A percentile compares a stretch with the other conserved stretches of the same genome.
Conservation (phyloP, 1,140 invertebrate genomes). For the Oedothorax gibbosus region DNA sequence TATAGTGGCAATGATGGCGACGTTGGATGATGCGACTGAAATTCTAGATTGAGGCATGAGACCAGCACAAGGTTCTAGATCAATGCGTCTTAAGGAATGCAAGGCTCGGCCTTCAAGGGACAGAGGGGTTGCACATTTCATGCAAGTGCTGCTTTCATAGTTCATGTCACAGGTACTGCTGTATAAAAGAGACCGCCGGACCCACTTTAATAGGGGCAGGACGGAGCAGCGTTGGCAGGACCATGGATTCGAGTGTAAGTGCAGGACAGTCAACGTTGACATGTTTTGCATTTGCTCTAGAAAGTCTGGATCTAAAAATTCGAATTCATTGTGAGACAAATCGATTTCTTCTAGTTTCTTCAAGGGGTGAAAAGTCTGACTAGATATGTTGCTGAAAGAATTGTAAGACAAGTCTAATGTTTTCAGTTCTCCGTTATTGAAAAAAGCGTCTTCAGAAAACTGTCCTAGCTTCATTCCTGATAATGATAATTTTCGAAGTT, state of each 20-base stretch:
- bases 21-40: constrained; percentile 61
- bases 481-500: constrained; percentile 73
- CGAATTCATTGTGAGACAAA: constrained; percentile 75
- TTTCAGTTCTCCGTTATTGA: constrained; percentile 60
- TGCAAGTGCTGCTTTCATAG: constrained; percentile 71
- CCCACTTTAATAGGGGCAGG: constrained; percentile 65
- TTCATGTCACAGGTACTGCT: constrained; percentile 67
- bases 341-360: constrained; percentile 74
- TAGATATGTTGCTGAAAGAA: constrained; percentile 72
- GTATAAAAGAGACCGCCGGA: constrained; percentile 63
- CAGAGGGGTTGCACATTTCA: constrained; percentile 62
- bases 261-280: constrained; percentile 67
- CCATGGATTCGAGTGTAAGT: constrained; percentile 76
- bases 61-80: constrained; percentile 62
- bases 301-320: constrained; percentile 73
- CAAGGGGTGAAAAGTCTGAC: constrained; percentile 72
- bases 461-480: constrained; percentile 66
- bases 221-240: constrained; percentile 76
- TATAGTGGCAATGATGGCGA: constrained; percentile 67
- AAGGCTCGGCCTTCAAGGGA: constrained; percentile 59
- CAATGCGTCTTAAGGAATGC: constrained; percentile 49
- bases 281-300: constrained; percentile 68
- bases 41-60: constrained; percentile 57
- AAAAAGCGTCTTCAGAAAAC: constrained; percentile 62
- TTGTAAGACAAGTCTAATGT: constrained; percentile 67